These are phyloP conservation scores for Stichodactyla mertensii DNA, from an alignment of 64 coral and sea anemone genomes.

Conservation along the genomic window DNA sequence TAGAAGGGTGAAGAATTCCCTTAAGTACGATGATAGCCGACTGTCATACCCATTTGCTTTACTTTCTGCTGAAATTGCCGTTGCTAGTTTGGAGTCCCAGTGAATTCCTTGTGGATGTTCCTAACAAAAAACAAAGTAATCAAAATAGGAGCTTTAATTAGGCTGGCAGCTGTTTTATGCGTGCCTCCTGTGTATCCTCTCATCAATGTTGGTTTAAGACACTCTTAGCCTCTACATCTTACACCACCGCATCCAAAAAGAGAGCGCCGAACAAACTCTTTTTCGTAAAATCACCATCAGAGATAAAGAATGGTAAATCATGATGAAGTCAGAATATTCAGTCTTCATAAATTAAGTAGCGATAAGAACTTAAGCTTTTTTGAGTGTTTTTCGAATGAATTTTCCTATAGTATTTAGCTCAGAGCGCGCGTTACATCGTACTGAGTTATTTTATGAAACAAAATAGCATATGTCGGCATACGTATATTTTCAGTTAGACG, in stretches of 20 bases:
- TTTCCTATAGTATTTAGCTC: neutral
- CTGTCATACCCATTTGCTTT: neutral
- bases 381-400: neutral
- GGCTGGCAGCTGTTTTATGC: no score
- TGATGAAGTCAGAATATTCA: neutral
- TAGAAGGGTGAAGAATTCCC: conserved; percentile 85
- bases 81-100: conserved; percentile 63
- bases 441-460: no score
- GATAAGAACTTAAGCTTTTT: no score
- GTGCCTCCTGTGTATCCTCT: no score
- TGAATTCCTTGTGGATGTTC: conserved; percentile 31
- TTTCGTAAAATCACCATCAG: neutral
- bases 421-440: no score
- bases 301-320: neutral
- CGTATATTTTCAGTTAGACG: no score
- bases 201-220: no score
- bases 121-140: conserved; percentile 27
- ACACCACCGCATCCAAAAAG: neutral
- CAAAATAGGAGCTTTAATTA: no score
- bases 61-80: conserved; percentile 26
- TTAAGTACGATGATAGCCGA: conserved; percentile 40
- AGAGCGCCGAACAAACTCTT: neutral
- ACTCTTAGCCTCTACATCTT: no score
- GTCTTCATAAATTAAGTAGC: neutral
- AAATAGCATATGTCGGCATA: no score